Evolutionary conservation across 2,113 vertebrate species (phyloP), one percentile per base, ranked within the genome.

Genomic region (Lucifuga dentata): DNA sequence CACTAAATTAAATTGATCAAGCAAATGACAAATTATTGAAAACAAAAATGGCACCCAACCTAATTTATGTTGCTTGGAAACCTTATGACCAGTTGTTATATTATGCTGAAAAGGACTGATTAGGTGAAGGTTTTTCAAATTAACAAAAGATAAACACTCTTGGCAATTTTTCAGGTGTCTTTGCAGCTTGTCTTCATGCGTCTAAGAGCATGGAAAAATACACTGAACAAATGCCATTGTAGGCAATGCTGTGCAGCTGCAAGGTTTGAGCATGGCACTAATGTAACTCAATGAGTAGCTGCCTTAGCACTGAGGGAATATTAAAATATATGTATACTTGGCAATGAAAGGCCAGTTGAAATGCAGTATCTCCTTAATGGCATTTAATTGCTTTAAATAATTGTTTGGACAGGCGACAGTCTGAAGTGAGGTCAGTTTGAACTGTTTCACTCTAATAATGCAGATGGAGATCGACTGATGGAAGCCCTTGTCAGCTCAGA

Each of bases 121-220:
- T 5, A 49, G 11, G 26, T 6, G 29, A 73, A 24, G 9, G 12
- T 11, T 51, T 35, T 55, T 36, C 12, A 8, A 44, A 55, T 40
- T 21, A 21, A 33, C 38, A 26, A 19, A 33, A 44, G 19, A 60
- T 43, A 46, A 52, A 40, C 20, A 70, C 21, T 10, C 16, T 11
- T 1, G 5, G 17, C 17, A 8, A 1, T 40, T 33, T 58, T 43
- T 16, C 2, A 2, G 10, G n/a, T n/a, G n/a, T n/a, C n/a, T n/a
- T n/a, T n/a, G n/a, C n/a, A n/a, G n/a, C n/a, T n/a, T n/a, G n/a
- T n/a, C n/a, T n/a, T n/a, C n/a, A n/a, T n/a, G n/a, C n/a, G n/a
- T n/a, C n/a, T n/a, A n/a, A n/a, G n/a, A n/a, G n/a, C n/a, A n/a
- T n/a, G n/a, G n/a, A n/a, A n/a, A n/a, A n/a, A n/a, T n/a, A n/a